Base-by-base conservation (phyloP, 2,888 invertebrate genomes). In the Eudemis profundana region DNA sequence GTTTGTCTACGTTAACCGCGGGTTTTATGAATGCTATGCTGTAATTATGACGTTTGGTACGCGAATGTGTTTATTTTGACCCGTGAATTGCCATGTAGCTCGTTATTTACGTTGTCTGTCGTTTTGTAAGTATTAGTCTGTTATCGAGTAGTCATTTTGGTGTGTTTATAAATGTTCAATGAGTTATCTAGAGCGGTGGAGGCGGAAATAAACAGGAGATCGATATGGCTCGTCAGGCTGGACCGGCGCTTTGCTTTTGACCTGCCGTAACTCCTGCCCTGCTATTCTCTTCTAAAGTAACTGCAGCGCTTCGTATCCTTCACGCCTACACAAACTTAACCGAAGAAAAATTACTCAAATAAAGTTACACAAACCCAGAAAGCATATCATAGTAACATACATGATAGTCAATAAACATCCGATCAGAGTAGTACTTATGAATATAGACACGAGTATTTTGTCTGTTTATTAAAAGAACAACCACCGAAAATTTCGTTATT, bases 11-110 rank as follows among this genome's bases (percentile, higher is more conserved):
- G 79, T 73, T 76, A 73, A 75, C 75, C 79, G 77, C 77, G 77
- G 79, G 83, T 86, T 88, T 86, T 89, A 88, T 89, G 85, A 86
- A 85, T 86, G 81, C 82, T 74, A 79, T 73, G 78, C 78, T 82
- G 81, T 82, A 85, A 89, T 90, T 88, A 87, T 85, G 83, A 84
- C 76, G 77, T 84, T 81, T 77, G 71, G 73, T 74, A 68, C 72
- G 68, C 71, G 74, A 74, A 73, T 72, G 71, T 72, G 72, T 78
- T 75, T 74, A 76, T 75, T 64, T 63, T 53, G 69, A 69, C 67
- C 65, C 68, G 69, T 53, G 40, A 57, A 70, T 74, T 69, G 70
- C 70, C 73, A 68, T 71, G 69, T 51, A 62, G 71, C 14, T 46
- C 8, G 21, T 46, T 29, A 46, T 46, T 67, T 57, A 53, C 21